A percentile compares a stretch with the other conserved stretches of the same genome.
Evolutionary conservation across 35 echinoderm and acorn worm genomes (phyloP).

Genomic region (Ptychodera flava): DNA sequence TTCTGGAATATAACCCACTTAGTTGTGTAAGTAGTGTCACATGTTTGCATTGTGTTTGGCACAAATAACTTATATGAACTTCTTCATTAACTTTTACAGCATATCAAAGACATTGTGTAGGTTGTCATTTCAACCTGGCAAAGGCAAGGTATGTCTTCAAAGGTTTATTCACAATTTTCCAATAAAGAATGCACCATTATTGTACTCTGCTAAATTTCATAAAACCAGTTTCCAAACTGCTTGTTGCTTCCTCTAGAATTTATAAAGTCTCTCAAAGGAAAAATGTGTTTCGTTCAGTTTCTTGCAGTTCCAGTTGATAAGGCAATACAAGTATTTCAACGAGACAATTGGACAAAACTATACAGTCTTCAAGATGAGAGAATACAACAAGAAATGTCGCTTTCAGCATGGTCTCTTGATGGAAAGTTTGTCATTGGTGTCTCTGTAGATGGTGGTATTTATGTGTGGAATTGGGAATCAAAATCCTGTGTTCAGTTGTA

Average conservation of each 20-base stretch:
- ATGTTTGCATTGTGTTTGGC: too few species aligned
- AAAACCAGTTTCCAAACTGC: too few species aligned
- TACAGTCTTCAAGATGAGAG: constrained; percentile 60
- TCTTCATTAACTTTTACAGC: constrained; percentile 26
- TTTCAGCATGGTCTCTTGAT: constrained; percentile 48
- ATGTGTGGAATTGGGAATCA: constrained; percentile 62
- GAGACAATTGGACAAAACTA: constrained; percentile 53
- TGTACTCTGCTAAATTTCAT: too few species aligned
- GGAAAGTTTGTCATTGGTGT: constrained; percentile 58
- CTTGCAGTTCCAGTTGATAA: constrained; percentile 74
- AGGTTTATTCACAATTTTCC: too few species aligned
- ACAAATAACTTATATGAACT: too few species aligned
- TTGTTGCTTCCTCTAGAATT: too few species aligned
- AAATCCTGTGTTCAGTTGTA: constrained; percentile 80
- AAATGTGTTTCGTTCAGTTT: too few species aligned
- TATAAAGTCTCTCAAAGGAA: too few species aligned
- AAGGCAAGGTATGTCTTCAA: constrained; percentile 83
- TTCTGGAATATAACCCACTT: too few species aligned
- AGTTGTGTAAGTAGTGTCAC: too few species aligned
- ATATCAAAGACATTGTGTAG: constrained; percentile 84
- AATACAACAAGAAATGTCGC: constrained; percentile 32
- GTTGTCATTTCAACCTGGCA: constrained; percentile 66
- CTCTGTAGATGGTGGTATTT: constrained; percentile 39
- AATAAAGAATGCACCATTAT: too few species aligned
- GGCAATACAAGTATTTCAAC: constrained; percentile 65